These are phyloP conservation scores for Perithous albicinctus DNA, from an alignment of 2,888 invertebrate genomes.

Conservation along the genomic window DNA sequence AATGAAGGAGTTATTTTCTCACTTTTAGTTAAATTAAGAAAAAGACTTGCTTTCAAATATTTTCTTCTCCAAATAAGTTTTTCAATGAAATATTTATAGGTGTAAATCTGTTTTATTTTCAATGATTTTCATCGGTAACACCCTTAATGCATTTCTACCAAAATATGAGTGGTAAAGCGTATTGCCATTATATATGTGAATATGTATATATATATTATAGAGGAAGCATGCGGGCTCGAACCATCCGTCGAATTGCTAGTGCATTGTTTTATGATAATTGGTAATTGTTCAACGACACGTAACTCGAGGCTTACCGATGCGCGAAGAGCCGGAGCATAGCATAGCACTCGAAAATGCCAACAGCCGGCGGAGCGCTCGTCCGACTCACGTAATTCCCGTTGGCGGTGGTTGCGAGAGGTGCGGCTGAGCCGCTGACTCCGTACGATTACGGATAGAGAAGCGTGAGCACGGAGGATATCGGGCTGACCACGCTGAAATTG, in stretches of 20 bases:
- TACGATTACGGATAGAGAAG: constrained; percentile 41
- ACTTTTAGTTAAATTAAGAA: no score
- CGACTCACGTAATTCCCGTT: constrained; percentile 42
- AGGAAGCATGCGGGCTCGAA: constrained; percentile 3
- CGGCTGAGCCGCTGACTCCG: constrained; percentile 40
- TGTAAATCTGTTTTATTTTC: no score
- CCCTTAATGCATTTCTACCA: no score
- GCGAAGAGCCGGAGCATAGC: constrained; percentile 17
- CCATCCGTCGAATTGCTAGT: constrained; percentile 17
- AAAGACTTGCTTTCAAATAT: no score
- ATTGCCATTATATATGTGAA: neutral
- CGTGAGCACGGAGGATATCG: constrained; percentile 33
- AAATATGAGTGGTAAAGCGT: no score
- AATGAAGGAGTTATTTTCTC: no score
- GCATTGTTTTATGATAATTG: constrained; percentile 50
- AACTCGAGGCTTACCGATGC: constrained; percentile 48
- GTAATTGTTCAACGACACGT: constrained; percentile 55
- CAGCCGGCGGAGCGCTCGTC: constrained; percentile 31
- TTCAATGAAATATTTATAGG: no score
- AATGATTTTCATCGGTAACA: no score
- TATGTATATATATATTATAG: neutral
- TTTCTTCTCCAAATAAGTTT: no score
- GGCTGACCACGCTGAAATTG: constrained; percentile 44
- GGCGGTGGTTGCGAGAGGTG: neutral
- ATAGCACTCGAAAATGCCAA: constrained; percentile 32